These are phyloP conservation scores for Austrofundulus limnaeus DNA, from an alignment of 2,113 vertebrate species.

Conservation along the genomic window DNA sequence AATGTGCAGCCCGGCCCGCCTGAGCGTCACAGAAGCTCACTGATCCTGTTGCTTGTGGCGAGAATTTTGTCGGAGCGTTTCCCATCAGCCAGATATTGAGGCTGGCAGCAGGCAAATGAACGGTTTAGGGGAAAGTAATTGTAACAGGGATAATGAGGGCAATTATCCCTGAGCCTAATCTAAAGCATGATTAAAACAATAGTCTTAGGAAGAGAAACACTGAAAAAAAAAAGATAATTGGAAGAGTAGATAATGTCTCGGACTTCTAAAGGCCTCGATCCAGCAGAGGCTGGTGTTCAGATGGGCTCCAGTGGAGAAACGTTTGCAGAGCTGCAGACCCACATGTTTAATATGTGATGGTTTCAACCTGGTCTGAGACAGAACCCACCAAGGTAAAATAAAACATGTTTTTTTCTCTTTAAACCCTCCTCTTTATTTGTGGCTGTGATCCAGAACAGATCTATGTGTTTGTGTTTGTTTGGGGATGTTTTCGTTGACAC, in stretches of 20 bases:
- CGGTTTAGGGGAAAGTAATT: slow-evolving; percentile 8
- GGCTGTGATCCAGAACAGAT: background rate
- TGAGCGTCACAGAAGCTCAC: slow-evolving; percentile 5
- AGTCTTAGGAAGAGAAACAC: background rate
- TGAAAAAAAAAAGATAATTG: slow-evolving; percentile 16
- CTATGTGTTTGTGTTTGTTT: slow-evolving; percentile 12
- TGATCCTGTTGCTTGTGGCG: slow-evolving; percentile 30
- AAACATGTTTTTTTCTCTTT: slow-evolving; percentile 22
- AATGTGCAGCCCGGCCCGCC: background rate
- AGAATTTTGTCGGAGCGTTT: slow-evolving; percentile 34
- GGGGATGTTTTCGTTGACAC: slow-evolving; percentile 42
- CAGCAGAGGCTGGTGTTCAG: slow-evolving; percentile 16
- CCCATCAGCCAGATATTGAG: slow-evolving; percentile 14
- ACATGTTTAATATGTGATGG: slow-evolving; percentile 54
- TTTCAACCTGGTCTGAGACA: slow-evolving; percentile 28
- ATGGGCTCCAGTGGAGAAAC: slow-evolving; percentile 24
- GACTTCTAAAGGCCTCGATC: slow-evolving; percentile 17
- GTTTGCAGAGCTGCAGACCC: slow-evolving; percentile 43
- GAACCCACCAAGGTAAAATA: slow-evolving; percentile 28
- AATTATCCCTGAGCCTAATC: slow-evolving; percentile 18
- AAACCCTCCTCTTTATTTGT: slow-evolving; percentile 19
- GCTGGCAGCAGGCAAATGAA: slow-evolving; percentile 2
- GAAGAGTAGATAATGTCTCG: background rate
- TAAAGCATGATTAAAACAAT: slow-evolving; percentile 17
- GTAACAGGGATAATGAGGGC: slow-evolving; percentile 20